Conservation (phyloP, 2,888 invertebrate species). For the Pheosia gnoma region DNA sequence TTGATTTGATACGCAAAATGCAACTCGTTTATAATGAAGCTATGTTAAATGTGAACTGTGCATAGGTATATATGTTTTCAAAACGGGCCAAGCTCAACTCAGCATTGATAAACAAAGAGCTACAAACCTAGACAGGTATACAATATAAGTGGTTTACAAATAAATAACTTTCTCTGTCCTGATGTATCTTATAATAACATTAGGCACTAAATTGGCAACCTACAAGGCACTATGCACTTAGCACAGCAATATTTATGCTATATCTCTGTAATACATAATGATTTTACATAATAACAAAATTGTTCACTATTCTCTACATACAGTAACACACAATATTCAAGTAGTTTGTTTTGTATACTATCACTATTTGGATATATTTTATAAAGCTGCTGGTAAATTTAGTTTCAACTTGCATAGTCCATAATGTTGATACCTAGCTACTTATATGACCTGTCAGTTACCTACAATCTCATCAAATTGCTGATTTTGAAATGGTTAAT, state of each 20-base stretch:
- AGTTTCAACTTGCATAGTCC: too few relatives aligned
- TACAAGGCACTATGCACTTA: conserved; percentile 85
- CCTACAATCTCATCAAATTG: background rate
- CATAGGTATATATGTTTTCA: conserved; percentile 12
- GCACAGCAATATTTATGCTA: conserved; percentile 78
- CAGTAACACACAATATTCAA: conserved; percentile 31
- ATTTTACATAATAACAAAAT: conserved; percentile 57
- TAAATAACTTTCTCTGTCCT: conserved; percentile 54
- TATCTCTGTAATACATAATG: conserved; percentile 50
- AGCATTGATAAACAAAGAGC: conserved; percentile 1
- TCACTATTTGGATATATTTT: background rate
- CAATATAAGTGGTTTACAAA: conserved; percentile 35
- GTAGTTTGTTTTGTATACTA: background rate
- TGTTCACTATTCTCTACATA: conserved; percentile 43
- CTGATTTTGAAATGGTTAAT: background rate
- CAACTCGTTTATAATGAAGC: conserved; percentile 14
- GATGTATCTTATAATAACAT: conserved; percentile 63
- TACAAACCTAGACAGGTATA: background rate
- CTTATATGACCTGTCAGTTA: background rate
- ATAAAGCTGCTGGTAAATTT: too few relatives aligned
- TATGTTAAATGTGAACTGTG: conserved; percentile 14
- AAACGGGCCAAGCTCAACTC: conserved; percentile 27
- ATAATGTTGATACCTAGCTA: background rate
- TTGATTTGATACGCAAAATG: conserved; percentile 14
- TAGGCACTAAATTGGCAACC: conserved; percentile 85